These are phyloP conservation scores for Acanthaster planci DNA, from an alignment of 35 echinoderm and acorn worm genomes.

Conservation along the genomic window DNA sequence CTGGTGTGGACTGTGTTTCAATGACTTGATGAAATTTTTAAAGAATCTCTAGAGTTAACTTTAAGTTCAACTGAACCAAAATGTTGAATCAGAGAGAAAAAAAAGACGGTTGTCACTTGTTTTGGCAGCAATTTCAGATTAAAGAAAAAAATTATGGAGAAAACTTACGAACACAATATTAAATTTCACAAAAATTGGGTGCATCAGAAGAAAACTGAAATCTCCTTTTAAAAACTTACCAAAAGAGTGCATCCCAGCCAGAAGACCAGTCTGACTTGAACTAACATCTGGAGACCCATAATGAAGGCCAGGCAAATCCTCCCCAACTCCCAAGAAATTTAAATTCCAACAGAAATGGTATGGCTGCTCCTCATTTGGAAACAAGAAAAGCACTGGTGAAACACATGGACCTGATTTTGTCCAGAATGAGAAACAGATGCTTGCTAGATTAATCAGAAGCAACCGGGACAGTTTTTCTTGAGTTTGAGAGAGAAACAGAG, in stretches of 20 bases:
- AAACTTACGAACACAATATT: too few relatives aligned
- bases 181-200: too few relatives aligned
- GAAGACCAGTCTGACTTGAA: conserved; percentile 12
- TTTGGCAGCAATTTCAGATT: too few relatives aligned
- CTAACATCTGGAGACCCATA: conserved; percentile 13
- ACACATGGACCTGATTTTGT: neutral
- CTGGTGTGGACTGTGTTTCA: too few relatives aligned
- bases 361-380: neutral
- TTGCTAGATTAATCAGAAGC: neutral
- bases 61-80: too few relatives aligned
- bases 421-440: neutral
- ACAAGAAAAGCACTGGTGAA: neutral
- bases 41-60: too few relatives aligned
- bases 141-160: too few relatives aligned
- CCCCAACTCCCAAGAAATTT: neutral
- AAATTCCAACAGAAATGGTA: neutral
- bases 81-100: too few relatives aligned
- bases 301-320: neutral
- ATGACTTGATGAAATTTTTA: too few relatives aligned
- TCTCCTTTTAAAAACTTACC: conserved; percentile 12
- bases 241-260: neutral
- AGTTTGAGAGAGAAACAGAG: neutral
- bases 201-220: too few relatives aligned
- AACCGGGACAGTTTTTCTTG: neutral
- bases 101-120: too few relatives aligned